These are phyloP conservation scores for Drosophila pandora DNA, from an alignment of 1,140 invertebrate species.

Conservation along the genomic window DNA sequence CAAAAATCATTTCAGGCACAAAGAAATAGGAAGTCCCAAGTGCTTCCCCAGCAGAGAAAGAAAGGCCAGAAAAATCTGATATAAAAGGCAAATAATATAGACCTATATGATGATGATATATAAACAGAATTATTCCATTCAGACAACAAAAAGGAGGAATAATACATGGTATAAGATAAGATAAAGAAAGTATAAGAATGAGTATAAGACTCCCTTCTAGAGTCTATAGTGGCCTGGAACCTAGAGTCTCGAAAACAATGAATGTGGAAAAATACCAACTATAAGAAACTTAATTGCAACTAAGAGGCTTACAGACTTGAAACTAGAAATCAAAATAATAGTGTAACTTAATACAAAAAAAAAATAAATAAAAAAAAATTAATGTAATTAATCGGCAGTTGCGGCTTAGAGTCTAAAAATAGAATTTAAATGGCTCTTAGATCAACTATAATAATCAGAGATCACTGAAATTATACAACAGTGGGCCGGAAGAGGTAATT, in stretches of 20 bases:
- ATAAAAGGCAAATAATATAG: slow-evolving; percentile 27
- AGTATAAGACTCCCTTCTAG: no score
- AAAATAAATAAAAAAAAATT: slow-evolving; percentile 23
- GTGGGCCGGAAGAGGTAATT: neutral
- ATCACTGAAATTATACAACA: neutral
- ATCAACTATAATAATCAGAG: neutral
- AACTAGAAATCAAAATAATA: slow-evolving; percentile 23
- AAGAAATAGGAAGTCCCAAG: slow-evolving; percentile 28
- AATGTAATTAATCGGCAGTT: slow-evolving; percentile 29
- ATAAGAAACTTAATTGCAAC: neutral
- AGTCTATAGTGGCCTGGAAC: no score
- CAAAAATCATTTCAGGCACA: slow-evolving; percentile 18
- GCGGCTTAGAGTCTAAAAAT: slow-evolving; percentile 27
- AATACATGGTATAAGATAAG: neutral
- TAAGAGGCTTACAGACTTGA: slow-evolving; percentile 15
- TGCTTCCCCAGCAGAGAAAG: slow-evolving; percentile 6
- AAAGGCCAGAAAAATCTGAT: slow-evolving; percentile 22
- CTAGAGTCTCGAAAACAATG: no score
- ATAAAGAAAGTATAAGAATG: no score
- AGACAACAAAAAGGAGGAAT: slow-evolving; percentile 22
- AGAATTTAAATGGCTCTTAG: slow-evolving; percentile 13
- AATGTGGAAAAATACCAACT: no score
- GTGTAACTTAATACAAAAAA: slow-evolving; percentile 4
- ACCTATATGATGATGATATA: neutral
- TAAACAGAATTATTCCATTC: slow-evolving; percentile 1